Conservation (phyloP, 2,113 vertebrate species). For the Neomonachus schauinslandi region DNA sequence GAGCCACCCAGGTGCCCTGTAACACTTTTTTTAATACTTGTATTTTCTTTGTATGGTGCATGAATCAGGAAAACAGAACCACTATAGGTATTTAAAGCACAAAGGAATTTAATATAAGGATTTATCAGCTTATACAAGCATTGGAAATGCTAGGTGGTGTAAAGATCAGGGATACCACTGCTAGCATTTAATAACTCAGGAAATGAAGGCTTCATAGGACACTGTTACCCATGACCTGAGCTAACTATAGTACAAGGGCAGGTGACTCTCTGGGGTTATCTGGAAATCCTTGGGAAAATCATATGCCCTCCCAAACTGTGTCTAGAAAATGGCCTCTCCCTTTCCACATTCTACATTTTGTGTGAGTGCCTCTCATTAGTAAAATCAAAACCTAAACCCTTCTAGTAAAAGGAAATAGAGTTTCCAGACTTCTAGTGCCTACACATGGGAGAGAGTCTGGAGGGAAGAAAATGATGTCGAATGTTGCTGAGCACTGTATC, state of each 20-base stretch:
- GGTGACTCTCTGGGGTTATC: not conserved
- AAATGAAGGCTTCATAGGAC: not conserved
- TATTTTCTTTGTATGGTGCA: not conserved
- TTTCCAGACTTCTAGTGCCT: not conserved
- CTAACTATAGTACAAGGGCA: not conserved
- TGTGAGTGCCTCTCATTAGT: not conserved
- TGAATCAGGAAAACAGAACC: slow-evolving; percentile 35
- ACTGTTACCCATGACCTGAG: not conserved
- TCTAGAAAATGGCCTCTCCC: not conserved
- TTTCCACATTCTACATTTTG: not conserved
- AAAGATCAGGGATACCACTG: not conserved
- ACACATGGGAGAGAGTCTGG: not conserved
- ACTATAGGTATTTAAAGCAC: slow-evolving; percentile 25
- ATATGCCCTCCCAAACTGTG: not conserved
- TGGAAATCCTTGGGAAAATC: not conserved
- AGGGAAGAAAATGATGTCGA: not conserved
- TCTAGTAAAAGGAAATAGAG: not conserved
- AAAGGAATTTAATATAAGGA: not conserved
- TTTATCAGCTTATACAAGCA: not conserved
- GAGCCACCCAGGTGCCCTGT: not conserved
- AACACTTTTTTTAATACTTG: not conserved
- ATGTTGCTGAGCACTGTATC: not conserved
- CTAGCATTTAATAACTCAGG: not conserved
- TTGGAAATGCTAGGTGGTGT: not conserved
- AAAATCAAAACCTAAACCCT: not conserved